phyloP scores from a whole-genome alignment of 2,797 vertebrate species.

The Scolopax bukidnonensis region DNA sequence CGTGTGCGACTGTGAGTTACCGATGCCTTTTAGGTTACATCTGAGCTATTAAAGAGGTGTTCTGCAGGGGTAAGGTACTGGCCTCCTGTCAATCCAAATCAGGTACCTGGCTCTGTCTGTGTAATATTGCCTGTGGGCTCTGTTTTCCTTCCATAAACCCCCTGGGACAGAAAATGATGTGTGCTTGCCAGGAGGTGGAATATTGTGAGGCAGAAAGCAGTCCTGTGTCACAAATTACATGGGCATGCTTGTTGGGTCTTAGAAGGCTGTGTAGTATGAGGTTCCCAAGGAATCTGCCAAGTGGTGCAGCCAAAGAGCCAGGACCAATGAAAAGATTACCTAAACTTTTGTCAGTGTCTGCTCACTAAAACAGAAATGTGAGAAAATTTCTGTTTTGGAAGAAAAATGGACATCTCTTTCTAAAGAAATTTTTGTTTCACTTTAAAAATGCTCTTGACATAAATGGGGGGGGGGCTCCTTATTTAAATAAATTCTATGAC shows the following conservation, averaged over 20 bases:
- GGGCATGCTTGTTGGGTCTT: background rate
- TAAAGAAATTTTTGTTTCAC: background rate
- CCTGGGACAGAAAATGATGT: background rate
- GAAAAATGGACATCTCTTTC: background rate
- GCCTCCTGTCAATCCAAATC: background rate
- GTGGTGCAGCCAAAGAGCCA: background rate
- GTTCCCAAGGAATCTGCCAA: background rate
- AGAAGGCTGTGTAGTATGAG: background rate
- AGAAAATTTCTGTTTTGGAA: background rate
- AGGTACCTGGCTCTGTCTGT: background rate
- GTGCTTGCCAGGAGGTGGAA: background rate
- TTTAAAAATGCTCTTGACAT: background rate
- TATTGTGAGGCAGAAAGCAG: background rate
- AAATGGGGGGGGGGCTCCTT: background rate
- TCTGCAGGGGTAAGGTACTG: background rate
- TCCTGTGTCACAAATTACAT: background rate
- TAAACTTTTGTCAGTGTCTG: background rate
- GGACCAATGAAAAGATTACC: background rate
- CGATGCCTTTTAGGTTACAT: background rate
- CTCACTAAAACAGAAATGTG: background rate
- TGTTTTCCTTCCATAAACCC: background rate
- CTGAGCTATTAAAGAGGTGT: background rate
- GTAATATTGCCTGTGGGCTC: background rate
- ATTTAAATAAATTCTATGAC: background rate
- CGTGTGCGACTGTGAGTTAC: background rate